Conservation (phyloP, 2,797 vertebrate genomes). For the Trematomus bernacchii region DNA sequence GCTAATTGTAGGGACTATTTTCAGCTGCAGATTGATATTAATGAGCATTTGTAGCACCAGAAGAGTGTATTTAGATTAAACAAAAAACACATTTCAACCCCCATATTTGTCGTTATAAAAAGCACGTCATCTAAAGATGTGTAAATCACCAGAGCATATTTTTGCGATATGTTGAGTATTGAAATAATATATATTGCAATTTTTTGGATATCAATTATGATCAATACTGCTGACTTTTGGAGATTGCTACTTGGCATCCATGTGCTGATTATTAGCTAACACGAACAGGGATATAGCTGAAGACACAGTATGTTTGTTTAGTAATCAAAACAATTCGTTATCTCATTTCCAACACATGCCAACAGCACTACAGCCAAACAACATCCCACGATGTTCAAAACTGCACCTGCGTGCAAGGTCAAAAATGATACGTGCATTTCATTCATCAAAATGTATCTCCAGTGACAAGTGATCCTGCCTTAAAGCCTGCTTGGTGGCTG, state of each 20-base stretch:
- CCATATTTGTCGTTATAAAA: background rate
- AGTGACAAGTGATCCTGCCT: slow-evolving; percentile 58
- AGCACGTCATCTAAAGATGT: too few species aligned
- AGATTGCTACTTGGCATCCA: too few species aligned
- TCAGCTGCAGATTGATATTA: background rate
- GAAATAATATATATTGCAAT: too few species aligned
- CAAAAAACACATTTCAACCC: slow-evolving; percentile 7
- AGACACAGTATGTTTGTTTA: too few species aligned
- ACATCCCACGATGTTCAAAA: background rate
- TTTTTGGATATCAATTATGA: too few species aligned
- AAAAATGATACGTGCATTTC: slow-evolving; percentile 41
- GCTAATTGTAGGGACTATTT: background rate
- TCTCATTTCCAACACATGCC: background rate
- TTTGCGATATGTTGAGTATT: too few species aligned
- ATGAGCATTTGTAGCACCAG: background rate
- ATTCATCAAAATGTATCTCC: slow-evolving; percentile 26
- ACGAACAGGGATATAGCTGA: too few species aligned
- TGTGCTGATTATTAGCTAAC: too few species aligned
- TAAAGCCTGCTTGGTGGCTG: slow-evolving; percentile 54
- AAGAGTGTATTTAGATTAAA: background rate
- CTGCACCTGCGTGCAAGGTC: slow-evolving; percentile 9
- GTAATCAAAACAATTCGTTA: too few species aligned
- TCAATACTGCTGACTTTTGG: too few species aligned
- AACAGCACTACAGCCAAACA: background rate
- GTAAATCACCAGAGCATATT: too few species aligned